Base-by-base conservation (phyloP, 2,888 invertebrate species). In the Digitonthophagus gazella region DNA sequence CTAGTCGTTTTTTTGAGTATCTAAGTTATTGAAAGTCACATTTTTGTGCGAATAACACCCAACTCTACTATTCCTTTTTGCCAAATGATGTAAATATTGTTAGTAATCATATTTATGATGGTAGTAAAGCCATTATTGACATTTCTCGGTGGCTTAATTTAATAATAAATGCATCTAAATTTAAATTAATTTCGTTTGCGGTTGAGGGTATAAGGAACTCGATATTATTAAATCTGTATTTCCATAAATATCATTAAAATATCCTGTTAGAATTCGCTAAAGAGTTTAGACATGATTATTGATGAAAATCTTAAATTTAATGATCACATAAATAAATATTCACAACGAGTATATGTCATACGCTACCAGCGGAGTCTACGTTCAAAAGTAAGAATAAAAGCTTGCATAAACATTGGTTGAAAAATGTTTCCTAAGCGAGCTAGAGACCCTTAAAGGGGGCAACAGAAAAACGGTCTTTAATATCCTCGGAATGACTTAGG, bases 61-160 rank as follows among this genome's bases (percentile, higher is more conserved):
- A 66, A 54, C 20, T 67, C 8, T 61, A 65, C 15, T 64, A 56
- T n/a, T 67, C 70, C 8, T 70, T 70, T 44, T 16, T 0, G 8
- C 58, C 58, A 18, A 8, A 14, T 67, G 28, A 67, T 28, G 57
- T 58, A 4, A 15, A 8, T 14, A 6, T 14, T 3, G 15, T 15
- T 3, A 14, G 58, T 58, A 8, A 15, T 5, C 5, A 11, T 8
- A 11, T 58, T 15, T 14, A 58, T 18, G 15, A 8, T 15, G 58
- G 15, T 18, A 16, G 5, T 8, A 11, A 19, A 4, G 15, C 54
- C 4, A 15, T 65, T 15, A 20, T 64, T 6, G 22, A 65, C n/a
- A 2, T 16, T 8, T 68, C 64, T 8, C 14, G 15, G 2, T 15
- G 63, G n/a, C 69, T 58, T 16, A 61, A 44, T 8, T 11, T 66